Conservation (phyloP, 2,888 invertebrate species). For the Hemaris fuciformis region DNA sequence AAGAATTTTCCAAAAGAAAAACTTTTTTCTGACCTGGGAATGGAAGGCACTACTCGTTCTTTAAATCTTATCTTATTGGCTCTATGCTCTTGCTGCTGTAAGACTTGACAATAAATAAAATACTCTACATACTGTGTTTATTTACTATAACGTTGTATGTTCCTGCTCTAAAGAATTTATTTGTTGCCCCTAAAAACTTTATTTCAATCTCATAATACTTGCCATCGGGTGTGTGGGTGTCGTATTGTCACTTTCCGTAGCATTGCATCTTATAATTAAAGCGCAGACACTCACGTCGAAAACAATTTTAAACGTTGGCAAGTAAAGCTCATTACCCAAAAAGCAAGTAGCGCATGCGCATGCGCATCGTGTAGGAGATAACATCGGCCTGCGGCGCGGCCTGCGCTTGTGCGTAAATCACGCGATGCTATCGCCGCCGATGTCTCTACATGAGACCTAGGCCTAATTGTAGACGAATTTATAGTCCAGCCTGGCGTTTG, state of each 20-base stretch:
- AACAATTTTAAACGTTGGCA: neutral
- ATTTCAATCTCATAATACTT: too few species aligned
- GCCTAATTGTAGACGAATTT: slow-evolving; percentile 61
- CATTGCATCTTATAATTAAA: neutral
- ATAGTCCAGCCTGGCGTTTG: slow-evolving; percentile 24
- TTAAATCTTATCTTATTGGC: too few species aligned
- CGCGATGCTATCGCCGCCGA: slow-evolving; percentile 57
- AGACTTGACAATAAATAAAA: too few species aligned
- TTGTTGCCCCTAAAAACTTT: too few species aligned
- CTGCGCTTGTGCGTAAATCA: slow-evolving; percentile 59
- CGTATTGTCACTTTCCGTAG: neutral
- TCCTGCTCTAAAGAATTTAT: too few species aligned
- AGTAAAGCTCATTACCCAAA: slow-evolving; percentile 58
- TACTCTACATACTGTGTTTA: too few species aligned
- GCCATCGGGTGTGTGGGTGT: too few species aligned
- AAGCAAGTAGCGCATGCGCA: slow-evolving; percentile 34
- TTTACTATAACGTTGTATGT: too few species aligned
- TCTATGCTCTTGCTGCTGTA: too few species aligned
- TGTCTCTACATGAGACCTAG: slow-evolving; percentile 56
- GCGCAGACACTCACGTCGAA: neutral
- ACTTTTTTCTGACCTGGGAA: too few species aligned
- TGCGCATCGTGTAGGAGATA: slow-evolving; percentile 41
- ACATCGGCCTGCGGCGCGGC: slow-evolving; percentile 41
- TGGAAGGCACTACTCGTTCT: too few species aligned
- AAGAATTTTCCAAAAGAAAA: too few species aligned